Percentiles rank a stretch among this genome's conserved stretches.
These are phyloP conservation scores for Lordiphosa andalusiaca DNA, from an alignment of 2,888 invertebrate genomes.

Conservation along the genomic window DNA sequence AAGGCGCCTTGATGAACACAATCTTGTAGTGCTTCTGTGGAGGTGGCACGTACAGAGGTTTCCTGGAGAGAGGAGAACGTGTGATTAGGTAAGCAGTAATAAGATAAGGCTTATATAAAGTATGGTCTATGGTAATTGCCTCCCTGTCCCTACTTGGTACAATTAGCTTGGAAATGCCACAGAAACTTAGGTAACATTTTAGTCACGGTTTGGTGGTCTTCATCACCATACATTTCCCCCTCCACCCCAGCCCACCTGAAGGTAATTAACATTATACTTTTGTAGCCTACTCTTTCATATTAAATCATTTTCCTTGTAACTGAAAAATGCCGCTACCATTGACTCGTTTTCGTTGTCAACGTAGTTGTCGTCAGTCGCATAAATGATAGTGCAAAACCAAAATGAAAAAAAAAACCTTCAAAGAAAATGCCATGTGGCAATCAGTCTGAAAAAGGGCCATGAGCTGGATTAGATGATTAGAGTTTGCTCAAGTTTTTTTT, in stretches of 20 bases:
- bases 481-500: conserved; percentile 10
- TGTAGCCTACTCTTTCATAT: conserved; percentile 30
- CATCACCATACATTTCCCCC: conserved; percentile 54
- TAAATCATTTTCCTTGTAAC: conserved; percentile 47
- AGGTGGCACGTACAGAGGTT: conserved; percentile 82
- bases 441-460: conserved; percentile 34
- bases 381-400: conserved; percentile 51
- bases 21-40: conserved; percentile 91
- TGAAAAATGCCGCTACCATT: conserved; percentile 11
- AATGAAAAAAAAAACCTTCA: conserved; percentile 29
- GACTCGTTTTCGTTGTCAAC: conserved; percentile 4
- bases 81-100: conserved; percentile 18
- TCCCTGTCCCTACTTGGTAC: conserved; percentile 35
- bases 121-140: conserved; percentile 9
- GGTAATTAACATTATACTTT: conserved; percentile 61
- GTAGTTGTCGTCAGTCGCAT: conserved; percentile 1
- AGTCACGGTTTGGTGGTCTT: conserved; percentile 71
- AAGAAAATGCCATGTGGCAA: conserved; percentile 41
- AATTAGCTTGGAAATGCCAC: conserved; percentile 59
- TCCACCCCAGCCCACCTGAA: background rate
- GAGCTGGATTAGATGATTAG: conserved; percentile 59
- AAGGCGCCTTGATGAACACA: conserved; percentile 88
- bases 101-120: conserved; percentile 15
- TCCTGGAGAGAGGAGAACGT: conserved; percentile 75
- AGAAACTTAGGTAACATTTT: conserved; percentile 67